Base-by-base conservation (phyloP, 2,113 vertebrate genomes). In the Percina caprodes region DNA sequence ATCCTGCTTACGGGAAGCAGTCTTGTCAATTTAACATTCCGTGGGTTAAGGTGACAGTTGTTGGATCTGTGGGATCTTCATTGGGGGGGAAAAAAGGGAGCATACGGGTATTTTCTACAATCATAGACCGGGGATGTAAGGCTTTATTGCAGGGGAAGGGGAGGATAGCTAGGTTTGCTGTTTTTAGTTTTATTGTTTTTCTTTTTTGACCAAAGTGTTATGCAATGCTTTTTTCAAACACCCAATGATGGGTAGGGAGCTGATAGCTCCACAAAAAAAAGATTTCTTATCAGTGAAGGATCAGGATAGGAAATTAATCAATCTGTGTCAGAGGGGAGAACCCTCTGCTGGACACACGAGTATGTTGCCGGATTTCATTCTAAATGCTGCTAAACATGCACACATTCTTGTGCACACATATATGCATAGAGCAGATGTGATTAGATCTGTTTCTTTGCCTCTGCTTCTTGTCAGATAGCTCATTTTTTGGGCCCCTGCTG, bases 81-180 rank as follows among this genome's bases (percentile, higher is more conserved):
- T 71, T 77, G 58, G 35, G 30, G 30, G 35, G 35, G 6, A 39
- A 81, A 82, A 91, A 91, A 90, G 90, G 87, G 89, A 91, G 87
- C 76, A 91, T 93, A 94, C 91, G 92, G 93, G 92, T 92, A 93
- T 89, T 89, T 94, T 94, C 86, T 92, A 94, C 94, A 95, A 95
- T 95, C 94, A 93, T 91, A 91, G 91, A 90, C 88, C 91, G 85
- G 87, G 88, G 90, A 87, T 80, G 60, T 91, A 86, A 84, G 89
- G 73, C 82, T 86, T 86, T 84, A 88, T 60, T 81, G 85, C 81
- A 72, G 83, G 83, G 89, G 87, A 79, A 85, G 67, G 84, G 87
- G 74, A 75, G 14, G 73, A 80, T 91, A 87, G 85, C 59, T 87
- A 87, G 90, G 33, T 87, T 90, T 86, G 86, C 71, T 91, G 79